These are phyloP conservation scores for Ceratosolen solmsi DNA, from an alignment of 1,140 invertebrate genomes.

Conservation along the genomic window DNA sequence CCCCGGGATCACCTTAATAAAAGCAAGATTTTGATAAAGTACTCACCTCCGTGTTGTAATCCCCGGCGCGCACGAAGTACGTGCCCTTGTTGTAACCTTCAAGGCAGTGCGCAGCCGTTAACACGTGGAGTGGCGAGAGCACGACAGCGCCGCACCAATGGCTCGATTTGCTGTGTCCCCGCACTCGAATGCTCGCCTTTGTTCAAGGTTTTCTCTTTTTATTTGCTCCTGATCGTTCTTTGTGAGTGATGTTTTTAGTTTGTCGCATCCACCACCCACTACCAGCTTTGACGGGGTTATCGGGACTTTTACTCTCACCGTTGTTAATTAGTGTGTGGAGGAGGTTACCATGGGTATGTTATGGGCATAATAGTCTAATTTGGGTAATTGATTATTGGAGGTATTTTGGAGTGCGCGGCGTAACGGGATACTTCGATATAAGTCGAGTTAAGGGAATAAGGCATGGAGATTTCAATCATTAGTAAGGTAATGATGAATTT, in stretches of 20 bases:
- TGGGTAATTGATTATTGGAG: too few species aligned
- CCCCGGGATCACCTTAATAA: too few species aligned
- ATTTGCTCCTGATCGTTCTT: neutral
- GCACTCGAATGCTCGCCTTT: conserved; percentile 81
- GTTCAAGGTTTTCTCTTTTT: neutral
- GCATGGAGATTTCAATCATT: too few species aligned
- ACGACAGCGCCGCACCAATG: conserved; percentile 88
- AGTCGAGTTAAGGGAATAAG: too few species aligned
- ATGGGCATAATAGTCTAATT: too few species aligned
- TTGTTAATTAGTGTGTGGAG: neutral
- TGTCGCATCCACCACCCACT: neutral
- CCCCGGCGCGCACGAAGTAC: conserved; percentile 81
- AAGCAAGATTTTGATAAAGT: too few species aligned
- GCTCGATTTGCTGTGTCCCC: conserved; percentile 74
- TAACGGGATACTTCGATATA: too few species aligned
- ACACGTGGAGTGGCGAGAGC: conserved; percentile 79
- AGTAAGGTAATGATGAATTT: too few species aligned
- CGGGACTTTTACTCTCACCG: neutral
- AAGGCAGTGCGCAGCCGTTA: conserved; percentile 88
- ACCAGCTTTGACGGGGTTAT: neutral
- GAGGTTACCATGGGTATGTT: neutral
- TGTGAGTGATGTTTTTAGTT: too few species aligned
- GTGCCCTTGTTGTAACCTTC: conserved; percentile 79
- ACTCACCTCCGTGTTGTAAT: conserved; percentile 80
- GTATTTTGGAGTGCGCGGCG: too few species aligned